Evolutionary conservation across 92 coral and sea anemone genomes (phyloP), one percentile per base, ranked within the genome.

Genomic region (Paragorgia papillata): DNA sequence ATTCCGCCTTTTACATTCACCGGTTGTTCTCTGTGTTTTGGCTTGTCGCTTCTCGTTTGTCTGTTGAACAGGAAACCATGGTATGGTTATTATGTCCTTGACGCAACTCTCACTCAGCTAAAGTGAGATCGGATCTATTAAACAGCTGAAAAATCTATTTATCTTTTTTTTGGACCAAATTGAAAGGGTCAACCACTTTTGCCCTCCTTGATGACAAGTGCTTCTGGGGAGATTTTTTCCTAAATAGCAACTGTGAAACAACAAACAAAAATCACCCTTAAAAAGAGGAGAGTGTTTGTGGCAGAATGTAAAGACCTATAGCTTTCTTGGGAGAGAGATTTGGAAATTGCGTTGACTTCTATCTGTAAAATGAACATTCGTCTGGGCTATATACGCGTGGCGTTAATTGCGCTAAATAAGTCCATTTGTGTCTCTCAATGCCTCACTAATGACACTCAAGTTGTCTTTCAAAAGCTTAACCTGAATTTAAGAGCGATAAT

Each of bases 391-490:
- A 7, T 9, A 46, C 65, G 27, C 35, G 27, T 58, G 37, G 37
- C 27, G 37, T 62, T 62, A 62, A 62, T 62, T 62, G 65, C 65
- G 20, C 14, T 26, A 34, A 58, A 26, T 58, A 37, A 18, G 30
- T 40, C 43, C 48, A 40, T 40, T 37, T 18, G 48, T 64, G 51
- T 27, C 17, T 37, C 51, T 37, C 17, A 10, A 64, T 64, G 71
- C 17, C 22, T 25, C 22, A 49, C 24, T 64, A 64, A 64, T 64
- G 53, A 64, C 71, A 35, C 3, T 37, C 27, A 14, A 24, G 29
- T 64, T 40, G 71, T 24, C 51, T 35, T 20, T 35, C 24, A 64
- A 40, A 15, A 9, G 31, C 30, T 15, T 64, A 44, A 64, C 71
- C 21, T 64, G 19, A 37, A 29, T 21, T 40, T 21, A 35, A 46